Conservation (phyloP, 2,888 invertebrate species). For the Rhimphoctona megacephalus region DNA sequence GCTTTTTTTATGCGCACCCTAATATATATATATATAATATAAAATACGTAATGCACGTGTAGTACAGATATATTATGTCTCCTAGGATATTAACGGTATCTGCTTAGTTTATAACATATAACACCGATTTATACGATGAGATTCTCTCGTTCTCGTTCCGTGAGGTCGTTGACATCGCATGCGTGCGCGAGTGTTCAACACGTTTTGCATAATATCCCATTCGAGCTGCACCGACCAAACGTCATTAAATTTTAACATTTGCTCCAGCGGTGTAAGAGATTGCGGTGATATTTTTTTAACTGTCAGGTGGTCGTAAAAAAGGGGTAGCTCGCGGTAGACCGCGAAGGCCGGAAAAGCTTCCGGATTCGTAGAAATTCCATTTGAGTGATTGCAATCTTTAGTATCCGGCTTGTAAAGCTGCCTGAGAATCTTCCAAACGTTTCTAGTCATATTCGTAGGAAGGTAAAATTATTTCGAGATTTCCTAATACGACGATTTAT, state of each 20-base stretch:
- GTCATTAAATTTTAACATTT: constrained; percentile 45
- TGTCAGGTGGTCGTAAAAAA: constrained; percentile 43
- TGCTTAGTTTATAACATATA: constrained; percentile 29
- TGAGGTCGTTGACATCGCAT: constrained; percentile 61
- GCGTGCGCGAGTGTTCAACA: constrained; percentile 18
- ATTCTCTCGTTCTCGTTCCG: constrained; percentile 57
- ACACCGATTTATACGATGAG: constrained; percentile 34
- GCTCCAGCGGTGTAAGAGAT: background rate
- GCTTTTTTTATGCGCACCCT: too few relatives aligned
- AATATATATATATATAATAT: too few relatives aligned
- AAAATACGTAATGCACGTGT: constrained; percentile 4
- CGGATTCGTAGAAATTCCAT: background rate
- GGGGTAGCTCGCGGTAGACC: background rate
- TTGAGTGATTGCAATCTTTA: background rate
- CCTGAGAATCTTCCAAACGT: background rate
- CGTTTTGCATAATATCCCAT: constrained; percentile 57
- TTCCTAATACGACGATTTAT: background rate
- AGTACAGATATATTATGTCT: constrained; percentile 28
- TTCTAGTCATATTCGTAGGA: background rate
- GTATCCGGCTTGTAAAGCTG: background rate
- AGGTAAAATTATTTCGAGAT: background rate
- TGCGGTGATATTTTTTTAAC: constrained; percentile 7
- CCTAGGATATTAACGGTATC: background rate
- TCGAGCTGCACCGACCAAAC: constrained; percentile 24
- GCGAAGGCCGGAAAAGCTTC: background rate